Percentiles rank a stretch among this genome's conserved stretches.
Evolutionary conservation across 64 coral and sea anemone species (phyloP).

Genomic region (Pocillopora damicornis): DNA sequence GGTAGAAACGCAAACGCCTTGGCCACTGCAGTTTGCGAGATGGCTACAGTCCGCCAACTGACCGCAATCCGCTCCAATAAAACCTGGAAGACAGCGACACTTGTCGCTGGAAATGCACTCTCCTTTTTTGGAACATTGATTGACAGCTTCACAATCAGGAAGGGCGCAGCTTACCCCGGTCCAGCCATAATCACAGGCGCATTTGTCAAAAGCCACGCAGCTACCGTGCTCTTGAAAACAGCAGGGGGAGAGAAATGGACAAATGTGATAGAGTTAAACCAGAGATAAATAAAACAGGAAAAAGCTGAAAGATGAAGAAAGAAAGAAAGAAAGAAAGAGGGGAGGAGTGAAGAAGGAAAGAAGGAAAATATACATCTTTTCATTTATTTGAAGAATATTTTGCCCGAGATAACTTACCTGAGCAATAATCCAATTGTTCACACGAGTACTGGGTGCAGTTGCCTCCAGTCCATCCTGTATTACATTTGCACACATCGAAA

Average conservation of each 20-base stretch:
- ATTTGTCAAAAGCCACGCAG: conserved; percentile 36
- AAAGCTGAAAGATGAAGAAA: no score
- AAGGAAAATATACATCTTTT: no score
- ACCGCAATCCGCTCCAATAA: conserved; percentile 15
- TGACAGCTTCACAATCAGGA: conserved; percentile 51
- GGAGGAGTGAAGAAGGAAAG: neutral
- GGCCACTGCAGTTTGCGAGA: conserved; percentile 46
- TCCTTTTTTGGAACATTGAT: conserved; percentile 52
- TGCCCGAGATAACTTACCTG: conserved; percentile 9
- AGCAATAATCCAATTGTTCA: conserved; percentile 52
- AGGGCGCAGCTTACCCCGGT: conserved; percentile 53
- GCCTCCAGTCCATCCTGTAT: conserved; percentile 47
- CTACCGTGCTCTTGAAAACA: conserved; percentile 32
- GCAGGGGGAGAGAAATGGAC: no score
- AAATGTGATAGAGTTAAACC: neutral
- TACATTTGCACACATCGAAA: conserved; percentile 58
- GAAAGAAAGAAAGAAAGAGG: no score
- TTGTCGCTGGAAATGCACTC: conserved; percentile 35
- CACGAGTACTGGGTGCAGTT: conserved; percentile 46
- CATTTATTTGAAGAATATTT: no score
- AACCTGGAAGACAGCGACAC: conserved; percentile 57
- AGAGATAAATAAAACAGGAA: neutral
- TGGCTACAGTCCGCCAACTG: conserved; percentile 22
- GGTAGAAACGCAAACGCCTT: conserved; percentile 25
- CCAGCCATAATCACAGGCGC: conserved; percentile 46